Evolutionary conservation across 2,888 invertebrate genomes (phyloP).

Genomic region (Oxytorus armatus): DNA sequence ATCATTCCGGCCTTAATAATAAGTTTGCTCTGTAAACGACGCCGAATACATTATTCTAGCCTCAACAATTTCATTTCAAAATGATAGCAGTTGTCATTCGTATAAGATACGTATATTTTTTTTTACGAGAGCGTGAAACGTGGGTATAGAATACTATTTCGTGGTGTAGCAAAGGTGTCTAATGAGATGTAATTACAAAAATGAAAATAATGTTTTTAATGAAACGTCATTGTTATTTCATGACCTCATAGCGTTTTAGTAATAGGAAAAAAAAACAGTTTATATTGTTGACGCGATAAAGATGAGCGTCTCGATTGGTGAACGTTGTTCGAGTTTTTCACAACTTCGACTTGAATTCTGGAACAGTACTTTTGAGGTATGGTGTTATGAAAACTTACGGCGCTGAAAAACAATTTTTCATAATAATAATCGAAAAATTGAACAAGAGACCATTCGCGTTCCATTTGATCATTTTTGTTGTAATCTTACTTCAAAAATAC

Average conservation of each 20-base stretch:
- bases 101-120: background rate
- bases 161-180: slow-evolving; percentile 50
- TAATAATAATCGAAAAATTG: no score
- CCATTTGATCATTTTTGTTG: no score
- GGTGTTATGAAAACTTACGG: no score
- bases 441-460: no score
- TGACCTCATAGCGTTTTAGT: background rate
- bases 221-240: slow-evolving; percentile 28
- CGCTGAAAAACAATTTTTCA: no score
- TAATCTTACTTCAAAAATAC: no score
- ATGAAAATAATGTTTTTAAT: slow-evolving; percentile 54
- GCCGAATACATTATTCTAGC: slow-evolving; percentile 17
- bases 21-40: slow-evolving; percentile 5
- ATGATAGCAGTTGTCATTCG: background rate
- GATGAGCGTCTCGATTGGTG: no score
- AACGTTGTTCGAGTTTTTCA: no score
- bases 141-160: slow-evolving; percentile 47
- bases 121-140: slow-evolving; percentile 32
- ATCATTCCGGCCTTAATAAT: background rate
- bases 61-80: slow-evolving; percentile 12
- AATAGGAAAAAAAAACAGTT: background rate
- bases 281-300: no score
- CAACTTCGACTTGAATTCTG: no score
- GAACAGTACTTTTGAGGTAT: no score
- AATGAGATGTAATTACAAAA: slow-evolving; percentile 59